Conservation (phyloP, 2,888 invertebrate genomes). For the Lasioglossum marginatum region DNA sequence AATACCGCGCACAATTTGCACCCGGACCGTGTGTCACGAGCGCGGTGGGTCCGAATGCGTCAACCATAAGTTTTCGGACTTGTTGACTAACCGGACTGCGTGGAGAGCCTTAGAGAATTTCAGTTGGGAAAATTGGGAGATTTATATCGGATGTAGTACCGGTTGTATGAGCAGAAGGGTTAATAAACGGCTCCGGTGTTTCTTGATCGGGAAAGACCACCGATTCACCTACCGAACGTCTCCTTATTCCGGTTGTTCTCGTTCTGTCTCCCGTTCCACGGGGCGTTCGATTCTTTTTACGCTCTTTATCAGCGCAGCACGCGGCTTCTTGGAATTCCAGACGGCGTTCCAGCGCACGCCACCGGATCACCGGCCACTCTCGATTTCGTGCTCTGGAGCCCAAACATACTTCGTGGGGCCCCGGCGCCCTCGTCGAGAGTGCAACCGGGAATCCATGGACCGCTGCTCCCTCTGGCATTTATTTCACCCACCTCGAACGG, state of each 20-base stretch:
- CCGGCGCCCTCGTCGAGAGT: constrained; percentile 42
- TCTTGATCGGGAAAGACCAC: constrained; percentile 16
- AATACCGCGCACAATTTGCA: constrained; percentile 70
- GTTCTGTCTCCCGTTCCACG: not conserved
- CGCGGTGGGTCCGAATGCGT: constrained; percentile 61
- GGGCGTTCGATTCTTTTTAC: constrained; percentile 4
- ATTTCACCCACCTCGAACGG: constrained; percentile 38
- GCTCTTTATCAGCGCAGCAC: constrained; percentile 59
- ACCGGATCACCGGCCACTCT: constrained; percentile 70
- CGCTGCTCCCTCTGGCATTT: constrained; percentile 32
- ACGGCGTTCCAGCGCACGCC: constrained; percentile 70
- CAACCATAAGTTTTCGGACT: constrained; percentile 15
- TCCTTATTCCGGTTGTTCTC: constrained; percentile 27
- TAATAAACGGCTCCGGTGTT: constrained; percentile 20
- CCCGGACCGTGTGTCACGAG: constrained; percentile 55
- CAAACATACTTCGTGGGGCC: constrained; percentile 66
- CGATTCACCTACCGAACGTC: constrained; percentile 27
- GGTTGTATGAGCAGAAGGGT: not conserved
- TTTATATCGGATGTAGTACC: not conserved
- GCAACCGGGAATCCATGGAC: constrained; percentile 55
- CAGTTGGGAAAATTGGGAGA: not conserved
- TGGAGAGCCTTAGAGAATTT: not conserved
- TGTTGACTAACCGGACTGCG: not conserved
- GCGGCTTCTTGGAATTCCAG: constrained; percentile 72
- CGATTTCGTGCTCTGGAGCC: constrained; percentile 72